Base-by-base conservation (phyloP, 2,113 vertebrate species). In the Chrysemys picta region DNA sequence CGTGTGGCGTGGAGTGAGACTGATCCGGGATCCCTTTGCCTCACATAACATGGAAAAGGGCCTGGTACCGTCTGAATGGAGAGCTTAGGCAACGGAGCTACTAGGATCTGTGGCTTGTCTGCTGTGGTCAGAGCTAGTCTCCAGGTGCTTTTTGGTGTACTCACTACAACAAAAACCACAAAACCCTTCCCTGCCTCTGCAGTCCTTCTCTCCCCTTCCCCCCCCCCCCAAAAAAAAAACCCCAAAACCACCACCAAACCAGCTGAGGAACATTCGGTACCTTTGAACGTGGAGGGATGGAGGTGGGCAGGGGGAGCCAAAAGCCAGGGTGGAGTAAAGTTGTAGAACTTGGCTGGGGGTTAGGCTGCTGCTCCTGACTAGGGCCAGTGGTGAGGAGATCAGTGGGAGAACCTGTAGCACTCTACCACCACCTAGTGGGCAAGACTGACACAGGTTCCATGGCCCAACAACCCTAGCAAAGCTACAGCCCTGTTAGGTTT, bases 201-300 rank as follows among this genome's bases (percentile, higher is more conserved):
- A 35, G 14, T 8, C 57, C 57, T 11, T 5, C 25, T 5, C 8
- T 11, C 3, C 3, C 49, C 14, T 5, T 14, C 50, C 4, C 13
- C 2, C 14, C 50, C 50, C 8, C 53, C 21, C 53, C 53, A 54
- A 21, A 54, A 59, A 45, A 9, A 56, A 7, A 56, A 24, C 25
- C 22, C 38, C 57, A 1, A 11, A 59, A 59, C 57, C 5, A 59
- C 56, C 27, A 35, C 16, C 31, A 16, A n/a, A 65, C 31, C 16
- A 19, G n/a, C 35, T 19, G 62, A 19, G 35, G 62, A 69, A 19
- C 14, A 6, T 35, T 65, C 35, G 14, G 19, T 42, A 3, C 17
- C 0, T 6, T 10, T 12, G 50, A 10, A 0, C 6, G 24, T 42
- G 11, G 29, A 10, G 49, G 29, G 8, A 29, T 2, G 6, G 31